Evolutionary conservation across 2,888 invertebrate genomes (phyloP).

Genomic region (Tipula confusa): DNA sequence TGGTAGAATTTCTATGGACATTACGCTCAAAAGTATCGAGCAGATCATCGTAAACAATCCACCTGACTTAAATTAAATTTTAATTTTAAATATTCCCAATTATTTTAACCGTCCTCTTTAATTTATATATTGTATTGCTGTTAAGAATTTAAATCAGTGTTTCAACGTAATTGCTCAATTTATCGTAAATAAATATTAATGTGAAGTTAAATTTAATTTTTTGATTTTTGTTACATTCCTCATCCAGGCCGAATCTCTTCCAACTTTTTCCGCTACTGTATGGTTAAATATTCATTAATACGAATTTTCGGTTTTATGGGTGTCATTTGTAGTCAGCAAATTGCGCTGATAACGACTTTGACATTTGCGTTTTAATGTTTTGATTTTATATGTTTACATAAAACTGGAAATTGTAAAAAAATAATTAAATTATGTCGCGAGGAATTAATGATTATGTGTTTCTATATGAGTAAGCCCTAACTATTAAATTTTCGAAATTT

Average conservation of each 20-base stretch:
- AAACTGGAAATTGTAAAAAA: not conserved
- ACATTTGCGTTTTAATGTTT: not conserved
- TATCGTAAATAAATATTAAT: not conserved
- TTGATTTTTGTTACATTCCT: no score
- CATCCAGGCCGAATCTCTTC: no score
- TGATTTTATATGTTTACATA: not conserved
- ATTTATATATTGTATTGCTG: not conserved
- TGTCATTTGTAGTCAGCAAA: not conserved
- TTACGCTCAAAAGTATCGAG: constrained; percentile 46
- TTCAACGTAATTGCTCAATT: constrained; percentile 3
- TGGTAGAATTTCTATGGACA: constrained; percentile 57
- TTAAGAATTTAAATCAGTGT: not conserved
- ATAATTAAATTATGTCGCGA: constrained; percentile 36
- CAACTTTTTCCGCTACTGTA: no score
- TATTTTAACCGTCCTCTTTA: not conserved
- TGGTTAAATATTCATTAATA: no score
- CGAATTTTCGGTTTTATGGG: not conserved
- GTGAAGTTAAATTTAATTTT: not conserved
- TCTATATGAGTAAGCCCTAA: constrained; percentile 38
- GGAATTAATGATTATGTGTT: constrained; percentile 39
- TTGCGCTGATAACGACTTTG: not conserved
- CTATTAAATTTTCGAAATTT: not conserved
- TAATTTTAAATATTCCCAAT: not conserved
- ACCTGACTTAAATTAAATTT: not conserved
- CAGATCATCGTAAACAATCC: constrained; percentile 15